Conservation (phyloP, 2,113 vertebrate species). For the Enhydra lutris region DNA sequence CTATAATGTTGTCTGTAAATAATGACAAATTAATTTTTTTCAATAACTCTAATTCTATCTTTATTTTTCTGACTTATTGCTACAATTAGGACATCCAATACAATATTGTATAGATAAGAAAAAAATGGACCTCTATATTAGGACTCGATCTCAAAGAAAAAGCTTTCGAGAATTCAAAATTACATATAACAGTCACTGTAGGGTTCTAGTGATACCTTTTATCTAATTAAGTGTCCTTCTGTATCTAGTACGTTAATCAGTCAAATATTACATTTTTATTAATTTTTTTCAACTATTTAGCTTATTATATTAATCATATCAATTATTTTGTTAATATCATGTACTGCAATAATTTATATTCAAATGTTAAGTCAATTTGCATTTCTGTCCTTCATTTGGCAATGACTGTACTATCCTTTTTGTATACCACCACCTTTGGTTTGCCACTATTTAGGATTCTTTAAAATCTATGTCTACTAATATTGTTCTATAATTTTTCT, state of each 20-base stretch:
- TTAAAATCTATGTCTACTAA: not conserved
- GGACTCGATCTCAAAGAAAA: not conserved
- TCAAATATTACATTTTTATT: not conserved
- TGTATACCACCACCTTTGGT: not conserved
- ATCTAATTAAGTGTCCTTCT: not conserved
- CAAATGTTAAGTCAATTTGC: not conserved
- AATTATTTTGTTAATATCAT: not conserved
- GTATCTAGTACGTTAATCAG: not conserved
- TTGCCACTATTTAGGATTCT: not conserved
- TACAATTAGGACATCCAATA: not conserved
- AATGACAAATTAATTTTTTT: not conserved
- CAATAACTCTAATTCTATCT: not conserved
- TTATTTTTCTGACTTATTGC: not conserved
- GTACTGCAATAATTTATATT: not conserved
- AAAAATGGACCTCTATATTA: not conserved
- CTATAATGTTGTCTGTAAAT: not conserved
- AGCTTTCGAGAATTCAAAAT: not conserved
- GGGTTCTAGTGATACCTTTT: not conserved
- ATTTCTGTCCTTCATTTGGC: not conserved
- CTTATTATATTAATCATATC: not conserved
- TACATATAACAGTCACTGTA: not conserved
- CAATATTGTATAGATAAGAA: not conserved
- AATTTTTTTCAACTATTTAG: not conserved
- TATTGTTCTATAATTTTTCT: not conserved
- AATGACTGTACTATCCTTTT: not conserved